Conservation (phyloP, 2,113 vertebrate species). For the Oryzias woworae region DNA sequence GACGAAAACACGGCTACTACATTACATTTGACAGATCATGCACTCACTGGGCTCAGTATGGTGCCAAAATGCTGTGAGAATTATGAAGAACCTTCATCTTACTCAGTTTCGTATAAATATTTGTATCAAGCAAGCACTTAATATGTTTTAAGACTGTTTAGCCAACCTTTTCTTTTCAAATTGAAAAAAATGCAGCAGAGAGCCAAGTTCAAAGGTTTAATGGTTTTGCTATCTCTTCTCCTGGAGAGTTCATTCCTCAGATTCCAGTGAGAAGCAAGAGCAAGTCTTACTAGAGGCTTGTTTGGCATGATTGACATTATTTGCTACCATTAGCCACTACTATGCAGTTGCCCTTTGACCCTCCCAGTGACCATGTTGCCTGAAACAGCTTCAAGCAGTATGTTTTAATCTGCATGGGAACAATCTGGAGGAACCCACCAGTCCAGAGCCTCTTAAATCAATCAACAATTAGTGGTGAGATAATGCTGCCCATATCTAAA, state of each 20-base stretch:
- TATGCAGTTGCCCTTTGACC: slow-evolving; percentile 82
- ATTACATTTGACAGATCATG: slow-evolving; percentile 33
- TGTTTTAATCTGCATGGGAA: slow-evolving; percentile 80
- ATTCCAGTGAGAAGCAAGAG: slow-evolving; percentile 74
- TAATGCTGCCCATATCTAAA: slow-evolving; percentile 62
- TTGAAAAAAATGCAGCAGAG: slow-evolving; percentile 15
- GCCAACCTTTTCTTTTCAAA: slow-evolving; percentile 5
- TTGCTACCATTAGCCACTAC: slow-evolving; percentile 83
- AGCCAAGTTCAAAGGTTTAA: slow-evolving; percentile 36
- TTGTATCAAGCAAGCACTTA: neutral
- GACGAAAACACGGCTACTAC: slow-evolving; percentile 21
- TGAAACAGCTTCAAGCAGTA: slow-evolving; percentile 78
- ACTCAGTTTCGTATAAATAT: slow-evolving; percentile 15
- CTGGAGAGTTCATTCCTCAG: slow-evolving; percentile 72
- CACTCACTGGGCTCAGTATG: slow-evolving; percentile 13
- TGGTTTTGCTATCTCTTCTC: slow-evolving; percentile 23
- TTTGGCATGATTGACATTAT: slow-evolving; percentile 83
- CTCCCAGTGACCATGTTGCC: slow-evolving; percentile 68
- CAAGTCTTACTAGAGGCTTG: slow-evolving; percentile 70
- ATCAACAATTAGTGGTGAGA: slow-evolving; percentile 75
- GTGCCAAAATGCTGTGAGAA: slow-evolving; percentile 22
- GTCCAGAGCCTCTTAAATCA: slow-evolving; percentile 66
- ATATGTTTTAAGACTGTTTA: slow-evolving; percentile 6
- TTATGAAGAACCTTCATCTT: slow-evolving; percentile 3
- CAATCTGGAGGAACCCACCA: slow-evolving; percentile 56